phyloP scores from a whole-genome alignment of 2,888 invertebrate species.

The Baccha elongata region DNA sequence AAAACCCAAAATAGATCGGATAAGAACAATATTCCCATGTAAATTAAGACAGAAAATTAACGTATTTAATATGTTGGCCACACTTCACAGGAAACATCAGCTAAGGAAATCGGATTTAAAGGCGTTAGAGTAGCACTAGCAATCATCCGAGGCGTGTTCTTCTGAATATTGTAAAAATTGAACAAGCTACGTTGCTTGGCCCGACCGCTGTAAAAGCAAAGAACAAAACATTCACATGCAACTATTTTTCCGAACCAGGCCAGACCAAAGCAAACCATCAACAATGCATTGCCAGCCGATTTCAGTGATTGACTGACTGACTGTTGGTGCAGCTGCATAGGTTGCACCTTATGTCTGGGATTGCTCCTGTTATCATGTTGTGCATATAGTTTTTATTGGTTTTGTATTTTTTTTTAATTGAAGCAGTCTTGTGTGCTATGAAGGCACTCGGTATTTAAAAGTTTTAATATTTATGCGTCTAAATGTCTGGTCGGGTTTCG shows the following conservation, averaged over 20 bases:
- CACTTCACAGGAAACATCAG: constrained; percentile 8
- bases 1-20: no score
- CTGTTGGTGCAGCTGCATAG: constrained; percentile 35
- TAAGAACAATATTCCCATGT: no score
- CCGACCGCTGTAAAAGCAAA: constrained; percentile 16
- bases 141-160: constrained; percentile 53
- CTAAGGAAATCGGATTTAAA: constrained; percentile 45
- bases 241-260: constrained; percentile 11
- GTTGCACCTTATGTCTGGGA: constrained; percentile 37
- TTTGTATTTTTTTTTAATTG: constrained; percentile 8
- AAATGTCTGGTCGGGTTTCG: constrained; percentile 68
- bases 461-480: constrained; percentile 73
- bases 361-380: constrained; percentile 40
- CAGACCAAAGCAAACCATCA: constrained; percentile 15
- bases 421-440: constrained; percentile 19
- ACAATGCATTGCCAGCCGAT: constrained; percentile 34
- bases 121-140: constrained; percentile 34
- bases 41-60: no score
- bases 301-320: constrained; percentile 55
- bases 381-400: constrained; percentile 48
- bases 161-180: constrained; percentile 54
- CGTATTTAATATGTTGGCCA: neutral
- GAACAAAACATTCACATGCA: constrained; percentile 32
- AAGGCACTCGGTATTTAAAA: constrained; percentile 48
- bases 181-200: constrained; percentile 49